Evolutionary conservation across 1,140 invertebrate genomes (phyloP).

Genomic region (Lanistes nyassanus): DNA sequence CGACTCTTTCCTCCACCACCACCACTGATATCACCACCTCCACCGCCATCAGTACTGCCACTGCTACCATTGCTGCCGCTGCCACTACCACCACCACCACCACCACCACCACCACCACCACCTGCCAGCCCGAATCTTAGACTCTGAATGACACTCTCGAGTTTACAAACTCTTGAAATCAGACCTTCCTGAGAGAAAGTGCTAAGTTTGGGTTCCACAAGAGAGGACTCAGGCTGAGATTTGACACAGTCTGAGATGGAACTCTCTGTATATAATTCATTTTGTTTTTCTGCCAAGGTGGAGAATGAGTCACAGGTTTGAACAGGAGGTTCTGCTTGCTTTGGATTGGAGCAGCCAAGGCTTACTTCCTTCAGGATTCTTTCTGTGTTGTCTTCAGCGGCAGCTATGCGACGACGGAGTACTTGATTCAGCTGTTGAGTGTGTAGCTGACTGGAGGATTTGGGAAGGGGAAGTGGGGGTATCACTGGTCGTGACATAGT

Average conservation of each 20-base stretch:
- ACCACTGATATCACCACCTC: conserved; percentile 23
- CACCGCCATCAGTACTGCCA: conserved; percentile 17
- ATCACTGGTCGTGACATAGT: conserved; percentile 50
- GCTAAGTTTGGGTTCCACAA: conserved; percentile 37
- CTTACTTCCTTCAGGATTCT: conserved; percentile 42
- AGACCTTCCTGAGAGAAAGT: conserved; percentile 45
- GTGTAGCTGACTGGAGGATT: conserved; percentile 16
- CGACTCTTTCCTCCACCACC: conserved; percentile 41
- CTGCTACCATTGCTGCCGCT: conserved; percentile 32
- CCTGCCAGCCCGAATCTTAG: conserved; percentile 48
- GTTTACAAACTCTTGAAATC: conserved; percentile 50
- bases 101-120: conserved; percentile 38
- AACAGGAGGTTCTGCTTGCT: not conserved
- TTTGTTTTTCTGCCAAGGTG: conserved; percentile 1
- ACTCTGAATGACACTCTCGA: conserved; percentile 53
- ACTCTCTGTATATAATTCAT: not conserved
- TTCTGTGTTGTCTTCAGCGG: conserved; percentile 45
- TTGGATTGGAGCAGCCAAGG: conserved; percentile 25
- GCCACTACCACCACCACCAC: not conserved
- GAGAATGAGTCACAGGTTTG: not conserved
- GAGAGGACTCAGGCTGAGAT: not conserved
- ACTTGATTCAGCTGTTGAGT: conserved; percentile 41
- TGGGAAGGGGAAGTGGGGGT: conserved; percentile 32
- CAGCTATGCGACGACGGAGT: conserved; percentile 43
- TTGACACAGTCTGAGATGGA: not conserved